Evolutionary conservation across 2,888 invertebrate genomes (phyloP), one percentile per base, ranked within the genome.

Genomic region (Julus scanicus): DNA sequence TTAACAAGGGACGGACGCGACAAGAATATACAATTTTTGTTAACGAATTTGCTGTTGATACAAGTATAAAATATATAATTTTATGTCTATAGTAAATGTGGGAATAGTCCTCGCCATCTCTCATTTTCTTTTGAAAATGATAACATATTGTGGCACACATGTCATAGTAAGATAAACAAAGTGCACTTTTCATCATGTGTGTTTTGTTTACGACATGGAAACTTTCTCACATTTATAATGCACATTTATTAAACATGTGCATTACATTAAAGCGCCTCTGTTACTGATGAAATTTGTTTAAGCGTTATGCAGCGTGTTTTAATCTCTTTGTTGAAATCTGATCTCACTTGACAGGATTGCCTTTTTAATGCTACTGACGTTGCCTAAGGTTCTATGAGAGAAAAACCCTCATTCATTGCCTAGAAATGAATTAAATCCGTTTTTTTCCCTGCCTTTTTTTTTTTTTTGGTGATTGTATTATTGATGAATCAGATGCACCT

Each of bases 401-500:
- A 37, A 13, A 37, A 80, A 37, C 37, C 4, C 57, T 29, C 80
- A 80, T 37, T 37, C 80, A 80, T 37, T 80, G 37, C 80, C 37
- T 37, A 37, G 80, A 80, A 80, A 80, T 37, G 37, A 80, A 80
- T 80, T 37, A 80, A 80, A 80, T 80, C 80, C 2, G 15, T 80
- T 80, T 80, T 20, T 80, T 13, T 80, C 44, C 44, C 80, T 80
- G 80, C 2, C 37, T 80, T 71, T 20, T 80, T 37, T 37, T 80
- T 71, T 20, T 80, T 37, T 37, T 44, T 8, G 44, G 80, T 29
- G 80, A 13, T 80, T 80, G 37, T 37, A 80, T 80, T 80, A 80
- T 80, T 80, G 80, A 80, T 80, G 80, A 80, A 80, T 80, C 80
- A 4, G 80, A 80, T 80, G 80, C 80, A 80, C 37, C 71, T 9